Evolutionary conservation across 2,113 vertebrate species (phyloP).

Genomic region (Oncorhynchus mykiss): DNA sequence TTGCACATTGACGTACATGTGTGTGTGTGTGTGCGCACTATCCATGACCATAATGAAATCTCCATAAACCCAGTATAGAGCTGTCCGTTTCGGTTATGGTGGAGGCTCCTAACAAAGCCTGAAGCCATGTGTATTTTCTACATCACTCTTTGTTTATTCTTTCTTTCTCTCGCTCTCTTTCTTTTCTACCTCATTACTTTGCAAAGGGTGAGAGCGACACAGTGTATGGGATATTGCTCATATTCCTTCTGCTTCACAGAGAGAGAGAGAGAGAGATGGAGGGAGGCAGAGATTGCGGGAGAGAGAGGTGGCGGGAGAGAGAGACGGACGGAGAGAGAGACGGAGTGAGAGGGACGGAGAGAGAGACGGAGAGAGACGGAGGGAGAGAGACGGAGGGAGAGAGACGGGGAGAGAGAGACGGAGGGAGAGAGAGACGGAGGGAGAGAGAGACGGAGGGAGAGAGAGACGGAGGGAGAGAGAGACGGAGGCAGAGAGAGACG

Average conservation of each 20-base stretch:
- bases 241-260: conserved; percentile 12
- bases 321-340: too few relatives aligned
- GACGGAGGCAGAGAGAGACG: too few relatives aligned
- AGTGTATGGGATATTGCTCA: conserved; percentile 23
- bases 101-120: conserved; percentile 38
- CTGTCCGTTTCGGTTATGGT: conserved; percentile 60
- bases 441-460: too few relatives aligned
- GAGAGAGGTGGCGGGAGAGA: too few relatives aligned
- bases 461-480: too few relatives aligned
- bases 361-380: neutral
- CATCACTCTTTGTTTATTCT: conserved; percentile 25
- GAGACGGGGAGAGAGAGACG: too few relatives aligned
- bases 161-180: conserved; percentile 28
- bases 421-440: too few relatives aligned
- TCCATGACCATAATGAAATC: conserved; percentile 56
- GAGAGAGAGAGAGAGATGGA: too few relatives aligned
- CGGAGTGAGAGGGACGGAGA: neutral
- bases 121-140: conserved; percentile 43
- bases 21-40: conserved; percentile 13
- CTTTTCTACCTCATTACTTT: conserved; percentile 51
- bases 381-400: neutral
- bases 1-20: neutral
- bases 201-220: conserved; percentile 35
- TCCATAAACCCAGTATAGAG: conserved; percentile 50
- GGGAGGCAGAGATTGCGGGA: too few relatives aligned